These are phyloP conservation scores for Andrena bicolor DNA, from an alignment of 2,888 invertebrate species.

Conservation along the genomic window DNA sequence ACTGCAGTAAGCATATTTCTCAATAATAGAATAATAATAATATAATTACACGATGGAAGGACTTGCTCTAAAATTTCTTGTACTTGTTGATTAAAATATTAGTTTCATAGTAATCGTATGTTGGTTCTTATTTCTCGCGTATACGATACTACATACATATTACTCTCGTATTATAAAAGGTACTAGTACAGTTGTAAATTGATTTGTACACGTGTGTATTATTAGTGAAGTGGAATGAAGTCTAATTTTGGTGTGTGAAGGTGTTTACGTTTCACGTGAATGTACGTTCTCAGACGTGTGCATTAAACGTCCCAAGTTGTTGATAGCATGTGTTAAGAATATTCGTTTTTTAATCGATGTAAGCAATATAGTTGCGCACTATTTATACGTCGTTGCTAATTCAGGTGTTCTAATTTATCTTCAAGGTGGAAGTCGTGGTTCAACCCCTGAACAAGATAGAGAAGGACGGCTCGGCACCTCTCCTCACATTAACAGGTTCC, in stretches of 20 bases:
- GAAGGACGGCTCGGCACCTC: conserved; percentile 90
- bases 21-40: neutral
- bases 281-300: conserved; percentile 22
- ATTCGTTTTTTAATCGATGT: conserved; percentile 20
- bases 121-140: neutral
- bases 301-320: conserved; percentile 41
- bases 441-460: conserved; percentile 91
- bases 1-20: neutral
- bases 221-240: conserved; percentile 17
- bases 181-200: neutral
- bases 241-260: conserved; percentile 21
- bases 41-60: conserved; percentile 24
- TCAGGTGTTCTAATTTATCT: conserved; percentile 61
- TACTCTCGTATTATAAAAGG: neutral
- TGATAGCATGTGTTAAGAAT: conserved; percentile 57
- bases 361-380: neutral
- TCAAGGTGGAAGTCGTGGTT: conserved; percentile 91
- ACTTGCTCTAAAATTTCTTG: conserved; percentile 5
- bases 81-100: neutral
- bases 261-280: conserved; percentile 26
- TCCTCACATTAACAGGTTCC: conserved; percentile 93
- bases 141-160: neutral
- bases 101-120: conserved; percentile 25
- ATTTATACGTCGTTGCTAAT: conserved; percentile 11
- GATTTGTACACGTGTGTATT: conserved; percentile 28